A percentile compares a stretch with the other conserved stretches of the same genome.
These are phyloP conservation scores for Ailuropoda melanoleuca DNA, from an alignment of 2,113 vertebrate genomes.

Conservation along the genomic window DNA sequence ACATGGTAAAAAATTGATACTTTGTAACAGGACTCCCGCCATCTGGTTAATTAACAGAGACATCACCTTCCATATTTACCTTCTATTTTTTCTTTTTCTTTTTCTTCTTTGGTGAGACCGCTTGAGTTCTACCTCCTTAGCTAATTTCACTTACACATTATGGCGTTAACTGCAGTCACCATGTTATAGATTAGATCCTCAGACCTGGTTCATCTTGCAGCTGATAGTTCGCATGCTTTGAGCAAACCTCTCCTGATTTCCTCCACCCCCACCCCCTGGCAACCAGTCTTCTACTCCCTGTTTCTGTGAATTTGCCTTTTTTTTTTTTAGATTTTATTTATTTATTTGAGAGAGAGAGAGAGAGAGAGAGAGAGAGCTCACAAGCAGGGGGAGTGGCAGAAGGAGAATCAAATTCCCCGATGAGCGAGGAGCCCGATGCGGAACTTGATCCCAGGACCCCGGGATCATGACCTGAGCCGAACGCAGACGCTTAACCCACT, in stretches of 20 bases:
- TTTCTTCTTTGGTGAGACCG: background rate
- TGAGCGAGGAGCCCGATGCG: too few relatives aligned
- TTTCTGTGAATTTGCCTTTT: too few relatives aligned
- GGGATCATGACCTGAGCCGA: too few relatives aligned
- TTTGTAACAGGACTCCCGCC: background rate
- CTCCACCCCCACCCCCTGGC: background rate
- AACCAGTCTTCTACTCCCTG: too few relatives aligned
- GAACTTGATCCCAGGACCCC: too few relatives aligned
- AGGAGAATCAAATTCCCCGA: too few relatives aligned
- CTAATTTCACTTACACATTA: background rate
- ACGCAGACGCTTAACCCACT: too few relatives aligned
- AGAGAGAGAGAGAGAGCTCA: too few relatives aligned
- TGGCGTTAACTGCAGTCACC: background rate
- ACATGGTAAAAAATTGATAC: background rate
- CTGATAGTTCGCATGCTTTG: background rate
- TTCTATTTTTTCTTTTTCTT: background rate
- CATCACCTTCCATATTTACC: background rate
- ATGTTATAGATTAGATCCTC: background rate
- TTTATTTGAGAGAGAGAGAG: too few relatives aligned
- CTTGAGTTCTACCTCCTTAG: background rate
- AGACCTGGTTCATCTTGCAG: background rate
- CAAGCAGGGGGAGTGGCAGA: too few relatives aligned
- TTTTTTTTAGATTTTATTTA: too few relatives aligned
- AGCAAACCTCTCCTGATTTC: background rate
- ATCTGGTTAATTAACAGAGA: background rate